Evolutionary conservation across 2,113 vertebrate genomes (phyloP).

Genomic region (Lonchura striata): DNA sequence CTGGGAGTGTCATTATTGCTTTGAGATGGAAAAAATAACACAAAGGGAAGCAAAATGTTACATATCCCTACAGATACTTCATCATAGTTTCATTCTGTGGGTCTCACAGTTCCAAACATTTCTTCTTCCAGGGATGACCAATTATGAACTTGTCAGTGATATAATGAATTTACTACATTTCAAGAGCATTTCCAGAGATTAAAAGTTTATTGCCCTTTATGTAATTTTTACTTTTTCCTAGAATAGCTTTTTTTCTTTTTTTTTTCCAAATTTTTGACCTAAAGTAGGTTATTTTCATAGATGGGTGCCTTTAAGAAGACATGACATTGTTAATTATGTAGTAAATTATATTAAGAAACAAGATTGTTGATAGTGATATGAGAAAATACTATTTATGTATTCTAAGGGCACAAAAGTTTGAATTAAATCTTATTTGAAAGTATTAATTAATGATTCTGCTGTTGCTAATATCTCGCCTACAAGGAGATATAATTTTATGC

Average conservation of each 20-base stretch:
- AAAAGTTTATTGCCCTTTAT: not conserved
- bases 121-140: not conserved
- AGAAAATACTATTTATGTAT: conserved; percentile 2
- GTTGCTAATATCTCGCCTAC: not conserved
- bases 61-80: not conserved
- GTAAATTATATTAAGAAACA: not conserved
- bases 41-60: not conserved
- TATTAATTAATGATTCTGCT: conserved; percentile 6
- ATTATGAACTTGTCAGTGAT: not conserved
- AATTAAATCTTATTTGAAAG: not conserved
- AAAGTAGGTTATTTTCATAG: not conserved
- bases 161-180: not conserved
- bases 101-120: not conserved
- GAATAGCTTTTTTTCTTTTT: not conserved
- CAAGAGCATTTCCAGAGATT: not conserved
- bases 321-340: not conserved
- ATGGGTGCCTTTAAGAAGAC: not conserved
- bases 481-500: not conserved
- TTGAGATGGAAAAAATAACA: not conserved
- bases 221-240: not conserved
- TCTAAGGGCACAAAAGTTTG: not conserved
- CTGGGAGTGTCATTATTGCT: not conserved
- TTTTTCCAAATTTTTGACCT: not conserved
- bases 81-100: not conserved
- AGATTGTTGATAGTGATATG: not conserved